phyloP scores from a whole-genome alignment of 2,113 vertebrate species.

The mouse (Mus musculus) region GRCm39 chr11:112253001-112253500 shows the following conservation, averaged over 20 bases:
- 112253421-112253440: not conserved
- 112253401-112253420: not conserved
- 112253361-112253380: constrained; percentile 2
- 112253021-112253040: not conserved
- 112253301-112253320: not conserved
- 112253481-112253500: not conserved
- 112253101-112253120: not conserved
- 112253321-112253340: not conserved
- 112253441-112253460: not conserved
- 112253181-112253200: not conserved
- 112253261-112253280: not conserved
- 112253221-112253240: not conserved
- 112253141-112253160: not conserved
- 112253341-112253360: not conserved
- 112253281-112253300: not conserved
- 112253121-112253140: not conserved
- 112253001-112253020: not conserved
- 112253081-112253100: not conserved
- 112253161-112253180: not conserved
- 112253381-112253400: not conserved
- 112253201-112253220: not conserved
- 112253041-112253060: not conserved
- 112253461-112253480: not conserved
- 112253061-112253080: not conserved
- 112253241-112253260: not conserved